Conservation (phyloP, 2,888 invertebrate species). For the Notocelia uddmanniana region DNA sequence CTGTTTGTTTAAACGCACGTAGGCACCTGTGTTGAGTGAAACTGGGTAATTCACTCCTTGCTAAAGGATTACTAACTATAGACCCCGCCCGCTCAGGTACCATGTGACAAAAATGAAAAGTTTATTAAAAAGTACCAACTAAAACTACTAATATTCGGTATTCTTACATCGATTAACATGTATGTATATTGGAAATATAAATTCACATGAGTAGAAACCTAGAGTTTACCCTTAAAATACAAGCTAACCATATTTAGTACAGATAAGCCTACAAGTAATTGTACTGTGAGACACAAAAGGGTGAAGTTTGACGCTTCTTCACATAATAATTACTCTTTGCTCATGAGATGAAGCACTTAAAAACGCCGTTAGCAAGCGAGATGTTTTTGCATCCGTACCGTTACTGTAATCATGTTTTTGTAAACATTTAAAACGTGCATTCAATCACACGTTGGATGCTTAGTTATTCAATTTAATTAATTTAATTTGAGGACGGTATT, state of each 20-base stretch:
- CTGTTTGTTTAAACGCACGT: background rate
- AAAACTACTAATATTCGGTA: background rate
- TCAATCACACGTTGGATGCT: constrained; percentile 23
- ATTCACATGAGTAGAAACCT: too few relatives aligned
- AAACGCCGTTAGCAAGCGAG: constrained; percentile 34
- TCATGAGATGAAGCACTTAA: constrained; percentile 28
- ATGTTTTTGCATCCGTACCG: constrained; percentile 35
- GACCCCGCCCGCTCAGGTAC: background rate
- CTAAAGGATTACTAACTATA: background rate
- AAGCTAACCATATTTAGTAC: too few relatives aligned
- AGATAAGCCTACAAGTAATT: too few relatives aligned
- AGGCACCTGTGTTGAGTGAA: background rate
- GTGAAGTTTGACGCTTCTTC: background rate
- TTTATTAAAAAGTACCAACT: background rate
- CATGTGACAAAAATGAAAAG: background rate
- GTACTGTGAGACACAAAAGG: background rate
- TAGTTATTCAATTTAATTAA: constrained; percentile 14
- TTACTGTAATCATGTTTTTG: constrained; percentile 35
- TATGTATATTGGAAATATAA: background rate
- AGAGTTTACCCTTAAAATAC: too few relatives aligned
- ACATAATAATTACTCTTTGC: background rate
- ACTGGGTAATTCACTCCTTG: background rate
- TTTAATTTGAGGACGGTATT: constrained; percentile 6
- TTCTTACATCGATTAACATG: background rate
- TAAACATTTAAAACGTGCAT: constrained; percentile 40